Evolutionary conservation across 2,888 invertebrate genomes (phyloP), one percentile per base, ranked within the genome.

Genomic region (Synanthedon andrenaeformis): DNA sequence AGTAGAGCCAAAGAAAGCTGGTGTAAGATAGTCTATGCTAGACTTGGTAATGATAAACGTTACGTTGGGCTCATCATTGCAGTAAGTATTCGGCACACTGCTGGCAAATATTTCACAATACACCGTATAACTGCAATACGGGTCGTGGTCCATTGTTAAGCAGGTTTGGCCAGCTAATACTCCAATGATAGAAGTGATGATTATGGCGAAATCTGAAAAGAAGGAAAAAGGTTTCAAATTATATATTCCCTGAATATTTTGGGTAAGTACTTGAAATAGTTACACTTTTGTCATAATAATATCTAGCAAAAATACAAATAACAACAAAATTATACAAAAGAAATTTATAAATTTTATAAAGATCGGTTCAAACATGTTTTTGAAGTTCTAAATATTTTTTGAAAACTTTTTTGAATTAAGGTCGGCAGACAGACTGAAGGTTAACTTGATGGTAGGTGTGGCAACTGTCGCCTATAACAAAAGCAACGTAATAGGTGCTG

Each of bases 1-100:
- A 0, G 85, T 86, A 3, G 78, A 55, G 3, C 77, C 70, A 51
- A 86, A 86, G 60, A 75, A 82, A 1, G 69, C 68, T 0, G 70
- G 55, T 0, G 68, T 70, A 0, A 85, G 59, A 0, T 55, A 57
- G 0, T 62, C 58, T 1, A 55, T 6, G 0, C n/a, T 53, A 0
- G 81, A 74, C 8, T 64, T 57, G 0, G 56, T 59, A 4, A 85
- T 69, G 53, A 69, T 51, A 54, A 83, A 80, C 3, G 61, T 73
- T 42, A 82, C 75, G 51, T 74, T 64, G 0, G 72, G 66, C 0
- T 70, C 66, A 1, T 42, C 52, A 1, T 63, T 60, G 55, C 83
- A 84, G 6, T 49, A 55, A 0, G 73, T 71, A n/a, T 64, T 67
- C 8, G 51, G 11, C 0, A 69, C 63, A 28, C 63, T 60, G 12